phyloP scores from a whole-genome alignment of 2,113 vertebrate genomes.

The Etheostoma spectabile region DNA sequence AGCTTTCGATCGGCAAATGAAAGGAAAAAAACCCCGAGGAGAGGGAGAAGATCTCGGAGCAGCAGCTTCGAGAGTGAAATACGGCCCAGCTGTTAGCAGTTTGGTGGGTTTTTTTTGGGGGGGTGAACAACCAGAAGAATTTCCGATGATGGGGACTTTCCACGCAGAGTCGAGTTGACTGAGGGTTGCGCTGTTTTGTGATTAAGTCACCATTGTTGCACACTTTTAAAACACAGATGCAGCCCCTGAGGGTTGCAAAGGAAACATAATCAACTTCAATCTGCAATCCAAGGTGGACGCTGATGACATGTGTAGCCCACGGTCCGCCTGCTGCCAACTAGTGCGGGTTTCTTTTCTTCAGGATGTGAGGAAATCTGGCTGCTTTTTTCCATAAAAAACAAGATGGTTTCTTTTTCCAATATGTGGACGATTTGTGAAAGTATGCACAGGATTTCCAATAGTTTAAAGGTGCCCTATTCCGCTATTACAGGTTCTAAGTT shows the following conservation, averaged over 20 bases:
- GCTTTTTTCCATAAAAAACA: not conserved
- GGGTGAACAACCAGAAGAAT: slow-evolving; percentile 79
- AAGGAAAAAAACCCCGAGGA: not conserved
- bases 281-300: slow-evolving; percentile 51
- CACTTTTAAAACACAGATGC: slow-evolving; percentile 72
- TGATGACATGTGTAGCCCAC: slow-evolving; percentile 45
- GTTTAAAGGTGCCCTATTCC: too few species aligned
- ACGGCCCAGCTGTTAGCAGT: slow-evolving; percentile 82
- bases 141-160: slow-evolving; percentile 76
- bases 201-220: slow-evolving; percentile 72
- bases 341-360: not conserved
- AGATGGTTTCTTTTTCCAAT: slow-evolving; percentile 6
- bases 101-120: too few species aligned
- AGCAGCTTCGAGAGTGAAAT: slow-evolving; percentile 73
- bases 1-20: slow-evolving; percentile 31
- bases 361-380: slow-evolving; percentile 30
- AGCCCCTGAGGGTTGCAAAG: slow-evolving; percentile 25
- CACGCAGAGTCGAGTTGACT: slow-evolving; percentile 75
- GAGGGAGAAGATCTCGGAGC: slow-evolving; percentile 31
- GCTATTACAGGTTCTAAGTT: too few species aligned
- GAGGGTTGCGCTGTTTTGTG: slow-evolving; percentile 71
- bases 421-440: not conserved
- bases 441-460: too few species aligned
- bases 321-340: not conserved
- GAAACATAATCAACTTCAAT: slow-evolving; percentile 49